Conservation (phyloP, 2,888 invertebrate genomes). For the Allophyes oxyacanthae region DNA sequence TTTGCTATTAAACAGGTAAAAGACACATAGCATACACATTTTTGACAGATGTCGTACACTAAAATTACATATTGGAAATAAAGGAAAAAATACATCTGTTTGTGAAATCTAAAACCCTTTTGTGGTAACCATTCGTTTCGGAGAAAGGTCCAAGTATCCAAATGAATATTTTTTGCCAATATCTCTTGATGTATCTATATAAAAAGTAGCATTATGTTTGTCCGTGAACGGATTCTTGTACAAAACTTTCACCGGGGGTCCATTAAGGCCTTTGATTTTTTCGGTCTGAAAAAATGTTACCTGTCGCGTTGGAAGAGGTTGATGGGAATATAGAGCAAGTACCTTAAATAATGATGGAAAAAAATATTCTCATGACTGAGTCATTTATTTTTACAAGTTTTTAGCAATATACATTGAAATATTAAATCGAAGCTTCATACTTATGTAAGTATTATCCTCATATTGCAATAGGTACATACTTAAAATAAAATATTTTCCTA, state of each 20-base stretch:
- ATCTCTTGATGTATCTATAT: slow-evolving; percentile 65
- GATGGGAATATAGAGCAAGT: slow-evolving; percentile 69
- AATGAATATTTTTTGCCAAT: slow-evolving; percentile 70
- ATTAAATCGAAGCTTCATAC: too few relatives aligned
- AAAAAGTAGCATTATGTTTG: slow-evolving; percentile 74
- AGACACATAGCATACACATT: slow-evolving; percentile 19
- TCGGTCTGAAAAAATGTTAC: slow-evolving; percentile 61
- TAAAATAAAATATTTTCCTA: too few relatives aligned
- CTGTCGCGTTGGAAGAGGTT: slow-evolving; percentile 68
- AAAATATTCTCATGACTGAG: slow-evolving; percentile 23
- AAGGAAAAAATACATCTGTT: slow-evolving; percentile 74
- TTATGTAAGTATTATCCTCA: background rate
- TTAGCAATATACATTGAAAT: too few relatives aligned
- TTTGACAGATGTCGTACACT: slow-evolving; percentile 52
- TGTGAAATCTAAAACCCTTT: slow-evolving; percentile 86
- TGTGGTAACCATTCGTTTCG: slow-evolving; percentile 67
- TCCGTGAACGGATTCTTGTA: slow-evolving; percentile 74
- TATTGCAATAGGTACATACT: background rate
- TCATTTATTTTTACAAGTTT: slow-evolving; percentile 19
- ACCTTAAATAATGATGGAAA: slow-evolving; percentile 12
- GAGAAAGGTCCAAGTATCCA: slow-evolving; percentile 75
- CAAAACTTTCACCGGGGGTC: slow-evolving; percentile 80
- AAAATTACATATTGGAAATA: slow-evolving; percentile 37
- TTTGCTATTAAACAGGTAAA: slow-evolving; percentile 26
- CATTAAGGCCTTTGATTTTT: slow-evolving; percentile 63